phyloP scores from a whole-genome alignment of 2,888 invertebrate species.

The Margaritifera margaritifera region DNA sequence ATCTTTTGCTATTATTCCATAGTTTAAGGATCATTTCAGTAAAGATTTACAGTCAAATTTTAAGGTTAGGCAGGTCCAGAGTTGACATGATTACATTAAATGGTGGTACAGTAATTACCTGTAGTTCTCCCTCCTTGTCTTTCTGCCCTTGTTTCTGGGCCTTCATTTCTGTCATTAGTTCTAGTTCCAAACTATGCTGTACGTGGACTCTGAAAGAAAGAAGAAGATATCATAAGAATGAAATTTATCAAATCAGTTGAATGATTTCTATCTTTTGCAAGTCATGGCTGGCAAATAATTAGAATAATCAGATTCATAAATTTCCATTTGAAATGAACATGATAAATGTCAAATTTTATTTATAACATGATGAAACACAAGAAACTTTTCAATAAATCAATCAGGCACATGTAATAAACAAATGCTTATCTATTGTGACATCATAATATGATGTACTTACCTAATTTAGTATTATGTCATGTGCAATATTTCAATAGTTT shows the following conservation, averaged over 20 bases:
- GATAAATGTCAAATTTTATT: not conserved
- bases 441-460: too few relatives aligned
- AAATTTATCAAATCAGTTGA: not conserved
- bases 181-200: conserved; percentile 53
- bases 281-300: not conserved
- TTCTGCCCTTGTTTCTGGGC: conserved; percentile 39
- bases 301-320: conserved; percentile 2
- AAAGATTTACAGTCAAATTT: too few relatives aligned
- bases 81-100: too few relatives aligned
- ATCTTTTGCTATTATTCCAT: too few relatives aligned
- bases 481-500: too few relatives aligned
- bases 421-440: too few relatives aligned
- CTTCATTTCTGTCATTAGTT: conserved; percentile 42
- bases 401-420: too few relatives aligned
- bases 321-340: too few relatives aligned
- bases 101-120: conserved; percentile 29
- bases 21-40: too few relatives aligned
- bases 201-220: conserved; percentile 32
- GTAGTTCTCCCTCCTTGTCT: conserved; percentile 44
- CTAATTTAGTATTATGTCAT: too few relatives aligned
- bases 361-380: not conserved
- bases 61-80: too few relatives aligned
- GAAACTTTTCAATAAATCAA: too few relatives aligned
- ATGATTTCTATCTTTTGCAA: not conserved
- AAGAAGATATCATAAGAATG: not conserved